Base-by-base conservation (phyloP, 2,888 invertebrate genomes). In the Lasioglossum lativentre region DNA sequence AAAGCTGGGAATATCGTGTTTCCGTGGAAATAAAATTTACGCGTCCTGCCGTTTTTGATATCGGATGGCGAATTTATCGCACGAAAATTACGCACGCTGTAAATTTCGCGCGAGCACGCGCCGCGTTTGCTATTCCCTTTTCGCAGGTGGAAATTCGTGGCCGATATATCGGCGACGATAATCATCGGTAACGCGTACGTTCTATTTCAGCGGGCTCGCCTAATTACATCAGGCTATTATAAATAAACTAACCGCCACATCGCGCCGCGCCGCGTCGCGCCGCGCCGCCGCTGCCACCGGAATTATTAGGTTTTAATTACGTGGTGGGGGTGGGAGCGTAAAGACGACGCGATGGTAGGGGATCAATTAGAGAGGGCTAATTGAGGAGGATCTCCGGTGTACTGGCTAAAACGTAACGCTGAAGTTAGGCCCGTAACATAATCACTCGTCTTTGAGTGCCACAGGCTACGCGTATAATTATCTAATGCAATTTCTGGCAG, bases 401-500 rank as follows among this genome's bases (percentile, higher is more conserved):
- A 59, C 12, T 1, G 16, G 19, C 3, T 40, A 52, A 63, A 42
- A 63, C 30, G 10, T 68, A 78, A 78, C 56, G 59, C 27, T 27
- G 59, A 59, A 59, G 59, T 59, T 59, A 52, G 27, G 14, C 27
- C 34, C 23, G 52, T n/a, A 42, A 56, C 59, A 38, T 42, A 72
- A 72, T 76, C 72, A 66, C 52, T 45, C 79, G 63, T 72, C 63
- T 34, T 47, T 42, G 42, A 71, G 63, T 75, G 78, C 68, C 83
- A 72, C 80, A 70, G 70, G 70, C 38, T 42, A n/a, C 78, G 30
- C 27, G 59, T 70, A 78, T 80, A 86, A 86, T 87, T 75, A 82
- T 82, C 83, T 77, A 83, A 88, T 83, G 84, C 82, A 85, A 90
- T 89, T 87, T 82, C 80, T 81, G 85, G 85, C 88, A 79, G 75